phyloP scores from a whole-genome alignment of 2,113 vertebrate species.

The Colinus virginianus region DNA sequence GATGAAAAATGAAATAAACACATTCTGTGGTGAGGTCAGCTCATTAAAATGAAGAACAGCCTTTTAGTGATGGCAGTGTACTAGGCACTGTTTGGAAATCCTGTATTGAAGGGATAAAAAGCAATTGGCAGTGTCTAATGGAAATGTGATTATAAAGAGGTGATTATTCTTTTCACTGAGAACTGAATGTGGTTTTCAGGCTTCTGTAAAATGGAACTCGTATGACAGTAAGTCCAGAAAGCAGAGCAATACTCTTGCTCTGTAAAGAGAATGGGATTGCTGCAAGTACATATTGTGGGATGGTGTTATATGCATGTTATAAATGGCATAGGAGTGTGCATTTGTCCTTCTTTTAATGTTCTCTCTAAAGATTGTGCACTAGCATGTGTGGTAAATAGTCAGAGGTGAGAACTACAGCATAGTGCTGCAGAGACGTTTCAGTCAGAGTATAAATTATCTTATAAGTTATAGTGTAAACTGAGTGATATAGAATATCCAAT shows the following conservation, averaged over 20 bases:
- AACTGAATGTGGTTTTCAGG: neutral
- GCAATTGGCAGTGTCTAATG: neutral
- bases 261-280: neutral
- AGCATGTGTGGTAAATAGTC: neutral
- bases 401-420: neutral
- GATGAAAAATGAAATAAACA: neutral
- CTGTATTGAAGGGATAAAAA: neutral
- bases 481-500: neutral
- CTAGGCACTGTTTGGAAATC: neutral
- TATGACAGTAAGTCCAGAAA: neutral
- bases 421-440: neutral
- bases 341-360: neutral
- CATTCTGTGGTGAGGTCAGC: neutral
- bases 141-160: neutral
- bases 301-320: accelerated
- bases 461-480: neutral
- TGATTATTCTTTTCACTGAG: neutral
- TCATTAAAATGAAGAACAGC: neutral
- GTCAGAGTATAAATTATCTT: neutral
- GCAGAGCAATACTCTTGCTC: neutral
- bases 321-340: neutral
- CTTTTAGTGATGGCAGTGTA: neutral
- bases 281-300: neutral
- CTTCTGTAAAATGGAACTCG: neutral
- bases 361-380: neutral